Evolutionary conservation across 2,797 vertebrate species (phyloP), one percentile per base, ranked within the genome.

Genomic region (Triplophysa bombifrons): DNA sequence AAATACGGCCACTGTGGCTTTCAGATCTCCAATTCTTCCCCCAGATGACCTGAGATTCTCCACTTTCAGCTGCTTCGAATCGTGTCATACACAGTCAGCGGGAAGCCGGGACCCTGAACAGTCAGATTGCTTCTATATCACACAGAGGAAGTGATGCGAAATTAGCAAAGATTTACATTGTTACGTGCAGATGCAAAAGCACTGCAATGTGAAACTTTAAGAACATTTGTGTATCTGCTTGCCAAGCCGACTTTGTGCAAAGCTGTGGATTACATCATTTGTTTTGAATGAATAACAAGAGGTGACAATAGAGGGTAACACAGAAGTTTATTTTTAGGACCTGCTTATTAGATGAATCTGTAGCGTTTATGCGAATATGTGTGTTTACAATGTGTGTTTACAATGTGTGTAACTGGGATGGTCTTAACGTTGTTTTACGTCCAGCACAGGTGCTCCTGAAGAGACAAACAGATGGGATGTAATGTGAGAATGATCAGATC

Each of bases 401-500:
- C 8, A 22, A 10, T 16, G 46, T 34, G 51, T 55, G 2, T n/a
- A 27, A 20, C 20, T 3, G 4, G 22, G 56, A 3, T 2, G 22
- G 63, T 46, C 46, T 48, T 48, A 41, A 41, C 9, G 7, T 1
- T 3, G 38, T 61, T 72, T 16, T 44, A 27, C 20, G 58, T 41
- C 14, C 20, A 7, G 56, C 27, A 41, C 67, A 71, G 44, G 70
- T 71, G 44, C 3, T 2, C 46, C 17, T 60, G 25, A 58, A 68
- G 22, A 58, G 14, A 44, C 6, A 0, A 44, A n/a, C 22, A 66
- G 34, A 64, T 53, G 30, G 61, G 70, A 73, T 65, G 77, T 73
- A 73, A 80, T 48, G 38, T 73, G 77, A 73, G 69, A 70, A 11
- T 14, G 61, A 66, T 73, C 69, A 73, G 70, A 34, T 66, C 61